Evolutionary conservation across 2,888 invertebrate species (phyloP), one percentile per base, ranked within the genome.

Genomic region (Altica lythri): DNA sequence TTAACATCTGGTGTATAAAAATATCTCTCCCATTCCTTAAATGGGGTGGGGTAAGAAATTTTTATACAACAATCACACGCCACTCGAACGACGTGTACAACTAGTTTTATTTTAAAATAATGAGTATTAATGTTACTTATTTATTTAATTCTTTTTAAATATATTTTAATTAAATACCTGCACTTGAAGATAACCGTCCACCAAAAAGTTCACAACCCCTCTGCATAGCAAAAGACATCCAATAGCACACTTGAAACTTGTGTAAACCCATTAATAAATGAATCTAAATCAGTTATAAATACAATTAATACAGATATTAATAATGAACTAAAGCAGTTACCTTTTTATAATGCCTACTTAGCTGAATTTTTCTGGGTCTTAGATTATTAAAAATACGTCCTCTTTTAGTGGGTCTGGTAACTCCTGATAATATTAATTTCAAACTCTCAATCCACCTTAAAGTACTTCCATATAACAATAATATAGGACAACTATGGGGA

Each of bases 171-270:
- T n/a, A n/a, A n/a, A n/a, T 63, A 80, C 80, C 80, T 13, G 92
- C 90, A 66, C 90, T 90, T 57, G 89, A 90, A 0, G 89, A 88
- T 9, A 94, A 85, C 5, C 92, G 81, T 2, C 88, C 89, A 0
- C 93, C 92, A 3, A 88, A 83, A 57, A 94, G 79, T 74, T 94
- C 92, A 57, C 93, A 89, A 1, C 97, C 97, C 57, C 92, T 86
- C 72, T 95, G 95, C 81, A 92, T 88, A 0, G 95, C 92, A 66
- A 94, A 96, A 0, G 97, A 97, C 84, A 97, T 95, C 98, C 97
- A 98, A 78, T 98, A 98, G 72, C 88, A 90, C 5, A 95, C 86
- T 78, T 90, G 89, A 61, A 90, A 83, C 64, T 90, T 87, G 69
- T 96, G 95, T 46, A 97, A 79, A 0, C 90, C 91, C 67, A 97